Base-by-base conservation (phyloP, 1,140 invertebrate species). In the Drosophila lowei region DNA sequence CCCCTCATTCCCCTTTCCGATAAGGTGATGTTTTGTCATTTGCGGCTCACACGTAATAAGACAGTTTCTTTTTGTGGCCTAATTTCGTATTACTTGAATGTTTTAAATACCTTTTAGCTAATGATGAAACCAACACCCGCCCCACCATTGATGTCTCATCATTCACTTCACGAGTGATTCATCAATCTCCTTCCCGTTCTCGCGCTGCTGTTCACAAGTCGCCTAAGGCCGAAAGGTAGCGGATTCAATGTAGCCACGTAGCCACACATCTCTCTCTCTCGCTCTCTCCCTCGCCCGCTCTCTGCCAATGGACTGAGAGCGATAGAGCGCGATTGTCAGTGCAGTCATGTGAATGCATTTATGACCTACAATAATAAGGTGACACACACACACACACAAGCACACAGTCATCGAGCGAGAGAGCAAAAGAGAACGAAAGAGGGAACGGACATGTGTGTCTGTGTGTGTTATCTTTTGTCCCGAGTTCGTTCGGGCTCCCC, bases 321-420 rank as follows among this genome's bases (percentile, higher is more conserved):
- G 34, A 13, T 9, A 4, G 34, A 4, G 30, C 8, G 30, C 30
- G 30, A 34, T 34, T 34, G 30, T 34, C 30, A 34, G 47, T 81
- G 78, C 79, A 81, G 59, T 81, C 78, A 77, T 80, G 67, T 77
- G 78, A 62, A 77, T 81, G 78, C 78, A 81, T 81, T 81, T 81
- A 83, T 81, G 78, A 81, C 78, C 78, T 81, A 81, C 78, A 81
- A 81, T 81, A 81, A 81, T 77, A 73, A 57, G 68, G 55, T 57
- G 44, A 38, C 34, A 38, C 34, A 13, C 34, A 11, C 3, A 13
- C 34, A 38, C 34, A 11, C 34, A 11, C 34, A 38, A 11, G 3
- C 34, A 4, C 3, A 11, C 1, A 38, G 11, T 5, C 34, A 38
- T 13, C 34, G 11, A 38, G 34, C 41, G 30, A 43, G 49, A 25